Percentiles rank a stretch among this genome's conserved stretches.
Evolutionary conservation across 2,888 invertebrate genomes (phyloP).

Genomic region (Ormyrus thymus): DNA sequence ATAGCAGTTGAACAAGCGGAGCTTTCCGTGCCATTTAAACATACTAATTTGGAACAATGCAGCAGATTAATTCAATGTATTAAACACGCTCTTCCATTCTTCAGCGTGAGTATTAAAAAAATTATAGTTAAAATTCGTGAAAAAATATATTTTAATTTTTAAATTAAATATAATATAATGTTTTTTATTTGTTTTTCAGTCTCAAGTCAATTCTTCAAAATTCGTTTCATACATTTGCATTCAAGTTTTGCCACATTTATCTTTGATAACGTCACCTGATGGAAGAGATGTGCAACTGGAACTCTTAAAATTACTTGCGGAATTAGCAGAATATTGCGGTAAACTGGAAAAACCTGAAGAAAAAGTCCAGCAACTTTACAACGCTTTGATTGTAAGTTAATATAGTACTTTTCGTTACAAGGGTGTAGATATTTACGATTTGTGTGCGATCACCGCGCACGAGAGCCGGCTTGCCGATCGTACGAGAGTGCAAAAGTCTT

Average conservation of each 20-base stretch:
- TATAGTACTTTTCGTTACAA: too few relatives aligned
- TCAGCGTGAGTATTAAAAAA: slow-evolving; percentile 77
- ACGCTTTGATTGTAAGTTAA: slow-evolving; percentile 83
- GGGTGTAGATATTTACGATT: too few relatives aligned
- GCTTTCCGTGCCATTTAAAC: slow-evolving; percentile 83
- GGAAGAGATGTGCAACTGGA: slow-evolving; percentile 84
- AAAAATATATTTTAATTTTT: neutral
- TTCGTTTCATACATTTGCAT: slow-evolving; percentile 91
- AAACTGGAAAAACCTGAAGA: slow-evolving; percentile 84
- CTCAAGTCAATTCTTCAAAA: slow-evolving; percentile 89
- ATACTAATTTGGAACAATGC: slow-evolving; percentile 82
- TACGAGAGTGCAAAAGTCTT: too few relatives aligned
- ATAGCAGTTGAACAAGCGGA: slow-evolving; percentile 92
- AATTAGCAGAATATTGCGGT: slow-evolving; percentile 87
- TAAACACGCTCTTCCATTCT: slow-evolving; percentile 89
- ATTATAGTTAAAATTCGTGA: too few relatives aligned
- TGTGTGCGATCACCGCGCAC: too few relatives aligned
- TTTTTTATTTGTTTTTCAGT: slow-evolving; percentile 76
- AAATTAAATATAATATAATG: neutral
- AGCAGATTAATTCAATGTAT: slow-evolving; percentile 88
- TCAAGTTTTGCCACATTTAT: slow-evolving; percentile 86
- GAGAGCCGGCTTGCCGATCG: too few relatives aligned
- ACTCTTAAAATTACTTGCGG: slow-evolving; percentile 90
- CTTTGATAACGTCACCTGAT: slow-evolving; percentile 79
- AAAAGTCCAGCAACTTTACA: slow-evolving; percentile 86